A percentile compares a stretch with the other conserved stretches of the same genome.
These are phyloP conservation scores for Spialia ferax DNA, from an alignment of 2,888 invertebrate genomes.

Conservation along the genomic window DNA sequence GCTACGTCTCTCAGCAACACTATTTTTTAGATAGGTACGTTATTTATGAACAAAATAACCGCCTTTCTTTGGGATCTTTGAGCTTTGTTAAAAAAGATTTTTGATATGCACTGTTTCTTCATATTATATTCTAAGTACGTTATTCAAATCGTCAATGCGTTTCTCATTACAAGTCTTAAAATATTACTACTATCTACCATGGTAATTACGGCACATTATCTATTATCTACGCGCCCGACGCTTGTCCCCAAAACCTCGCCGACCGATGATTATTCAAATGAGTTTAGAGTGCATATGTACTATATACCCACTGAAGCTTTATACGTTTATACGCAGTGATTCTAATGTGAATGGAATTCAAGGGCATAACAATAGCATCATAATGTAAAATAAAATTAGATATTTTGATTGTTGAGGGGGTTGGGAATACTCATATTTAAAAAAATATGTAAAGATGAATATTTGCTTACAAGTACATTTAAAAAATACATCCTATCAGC, in stretches of 20 bases:
- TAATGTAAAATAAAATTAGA: too few relatives aligned
- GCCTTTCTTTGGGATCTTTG: too few relatives aligned
- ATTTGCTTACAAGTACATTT: background rate
- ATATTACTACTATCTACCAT: background rate
- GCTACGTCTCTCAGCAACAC: too few relatives aligned
- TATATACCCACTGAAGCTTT: constrained; percentile 4
- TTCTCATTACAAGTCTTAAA: background rate
- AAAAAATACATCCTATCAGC: background rate
- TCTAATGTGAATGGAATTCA: constrained; percentile 22
- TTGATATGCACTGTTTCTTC: background rate
- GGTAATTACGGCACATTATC: constrained; percentile 28
- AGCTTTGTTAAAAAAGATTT: too few relatives aligned
- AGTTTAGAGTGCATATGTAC: constrained; percentile 57
- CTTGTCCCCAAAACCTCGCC: constrained; percentile 52
- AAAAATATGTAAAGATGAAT: background rate
- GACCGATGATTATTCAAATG: constrained; percentile 76
- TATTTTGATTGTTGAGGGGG: too few relatives aligned
- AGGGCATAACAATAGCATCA: background rate
- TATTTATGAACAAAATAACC: background rate
- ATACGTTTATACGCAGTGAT: constrained; percentile 20
- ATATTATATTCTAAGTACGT: background rate
- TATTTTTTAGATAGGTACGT: background rate
- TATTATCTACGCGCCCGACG: constrained; percentile 24
- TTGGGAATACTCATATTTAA: background rate
- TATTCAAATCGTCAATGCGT: background rate